Evolutionary conservation across 2,113 vertebrate genomes (phyloP).

Genomic region (Blennius ocellaris): DNA sequence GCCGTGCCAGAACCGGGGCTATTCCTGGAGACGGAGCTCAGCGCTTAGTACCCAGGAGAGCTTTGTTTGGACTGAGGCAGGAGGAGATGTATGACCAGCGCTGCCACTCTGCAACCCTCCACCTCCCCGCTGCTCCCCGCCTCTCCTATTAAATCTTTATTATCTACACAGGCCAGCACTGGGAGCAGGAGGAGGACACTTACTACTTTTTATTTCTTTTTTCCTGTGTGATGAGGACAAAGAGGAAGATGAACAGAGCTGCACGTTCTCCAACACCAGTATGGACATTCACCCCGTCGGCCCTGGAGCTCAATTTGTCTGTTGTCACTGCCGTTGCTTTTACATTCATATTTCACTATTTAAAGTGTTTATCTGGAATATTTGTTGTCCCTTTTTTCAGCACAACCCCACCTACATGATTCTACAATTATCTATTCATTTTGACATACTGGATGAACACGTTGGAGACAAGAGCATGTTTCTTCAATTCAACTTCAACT

Average conservation of each 20-base stretch:
- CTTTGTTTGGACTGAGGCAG: constrained; percentile 68
- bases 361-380: no score
- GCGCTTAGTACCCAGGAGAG: constrained; percentile 49
- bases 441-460: no score
- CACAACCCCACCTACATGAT: no score
- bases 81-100: constrained; percentile 38
- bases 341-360: no score
- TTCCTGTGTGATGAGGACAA: constrained; percentile 6
- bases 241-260: constrained; percentile 11
- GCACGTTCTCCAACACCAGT: background rate
- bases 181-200: constrained; percentile 12
- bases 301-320: no score
- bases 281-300: no score
- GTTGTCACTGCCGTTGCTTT: no score
- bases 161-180: constrained; percentile 34
- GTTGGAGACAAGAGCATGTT: no score
- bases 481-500: no score
- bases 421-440: no score
- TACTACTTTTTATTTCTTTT: constrained; percentile 21
- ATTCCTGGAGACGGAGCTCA: constrained; percentile 64
- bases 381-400: no score
- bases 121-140: background rate
- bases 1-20: constrained; percentile 51
- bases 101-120: constrained; percentile 33
- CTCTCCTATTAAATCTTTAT: constrained; percentile 61